Conservation (phyloP, 2,113 vertebrate species). For the Amblyornis subalaris region DNA sequence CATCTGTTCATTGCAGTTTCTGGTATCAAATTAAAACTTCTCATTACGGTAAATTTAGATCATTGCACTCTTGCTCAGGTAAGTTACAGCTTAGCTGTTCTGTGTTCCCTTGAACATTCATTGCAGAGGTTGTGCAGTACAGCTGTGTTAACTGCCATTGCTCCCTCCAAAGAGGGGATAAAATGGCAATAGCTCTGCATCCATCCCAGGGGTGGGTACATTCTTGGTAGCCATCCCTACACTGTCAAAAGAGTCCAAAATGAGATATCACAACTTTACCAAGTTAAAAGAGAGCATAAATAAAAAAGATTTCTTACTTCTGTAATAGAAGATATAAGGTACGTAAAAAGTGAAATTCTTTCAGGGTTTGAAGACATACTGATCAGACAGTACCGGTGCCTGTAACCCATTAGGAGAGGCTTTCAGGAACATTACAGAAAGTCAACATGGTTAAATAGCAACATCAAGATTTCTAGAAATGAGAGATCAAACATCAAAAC, state of each 20-base stretch:
- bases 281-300: not conserved
- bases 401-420: not conserved
- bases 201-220: not conserved
- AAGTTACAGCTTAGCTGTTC: not conserved
- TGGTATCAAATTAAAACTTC: constrained; percentile 1
- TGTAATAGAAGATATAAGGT: not conserved
- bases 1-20: not conserved
- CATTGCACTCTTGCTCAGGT: not conserved
- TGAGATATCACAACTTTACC: not conserved
- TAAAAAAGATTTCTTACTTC: not conserved
- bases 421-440: not conserved
- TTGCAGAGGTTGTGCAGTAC: not conserved
- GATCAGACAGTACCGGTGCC: not conserved
- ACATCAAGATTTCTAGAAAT: not conserved
- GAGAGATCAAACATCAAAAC: not conserved
- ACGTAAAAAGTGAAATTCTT: not conserved
- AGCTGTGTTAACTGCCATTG: not conserved
- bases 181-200: not conserved
- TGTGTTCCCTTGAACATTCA: not conserved
- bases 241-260: not conserved
- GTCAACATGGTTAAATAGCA: not conserved
- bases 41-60: not conserved
- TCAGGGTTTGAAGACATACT: not conserved
- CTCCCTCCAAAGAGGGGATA: not conserved
- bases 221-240: not conserved